phyloP scores from a whole-genome alignment of 2,113 vertebrate genomes.

The Dipodomys merriami region DNA sequence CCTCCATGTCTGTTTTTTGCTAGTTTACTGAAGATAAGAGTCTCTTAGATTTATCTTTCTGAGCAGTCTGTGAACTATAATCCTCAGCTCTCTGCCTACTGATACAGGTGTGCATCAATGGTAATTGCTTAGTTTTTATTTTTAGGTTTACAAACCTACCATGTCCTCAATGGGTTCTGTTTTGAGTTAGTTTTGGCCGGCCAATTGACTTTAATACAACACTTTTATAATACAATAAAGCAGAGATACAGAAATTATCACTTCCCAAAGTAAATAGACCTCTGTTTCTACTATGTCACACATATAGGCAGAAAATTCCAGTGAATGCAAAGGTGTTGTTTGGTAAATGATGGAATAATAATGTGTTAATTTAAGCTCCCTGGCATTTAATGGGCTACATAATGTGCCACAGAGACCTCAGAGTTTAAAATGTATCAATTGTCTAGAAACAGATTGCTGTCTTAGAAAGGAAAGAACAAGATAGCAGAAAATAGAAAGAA shows the following conservation, averaged over 20 bases:
- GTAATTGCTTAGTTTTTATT: not conserved
- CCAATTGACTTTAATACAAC: not conserved
- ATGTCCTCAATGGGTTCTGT: not conserved
- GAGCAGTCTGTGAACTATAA: too few species aligned
- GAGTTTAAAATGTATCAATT: not conserved
- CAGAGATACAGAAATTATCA: not conserved
- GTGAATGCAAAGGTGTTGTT: constrained; percentile 16
- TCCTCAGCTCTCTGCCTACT: too few species aligned
- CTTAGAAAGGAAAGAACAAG: not conserved
- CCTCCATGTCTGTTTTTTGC: too few species aligned
- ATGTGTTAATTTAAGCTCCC: constrained; percentile 29
- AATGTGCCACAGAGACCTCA: not conserved
- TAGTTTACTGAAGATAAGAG: too few species aligned
- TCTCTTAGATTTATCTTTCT: too few species aligned
- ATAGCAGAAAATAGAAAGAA: not conserved
- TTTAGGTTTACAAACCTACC: constrained; percentile 18
- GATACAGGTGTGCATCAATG: too few species aligned
- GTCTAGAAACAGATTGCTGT: not conserved
- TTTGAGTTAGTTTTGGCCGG: not conserved
- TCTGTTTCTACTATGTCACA: constrained; percentile 7
- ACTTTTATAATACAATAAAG: not conserved
- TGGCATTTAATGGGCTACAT: constrained; percentile 50
- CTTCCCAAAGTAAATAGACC: constrained; percentile 39
- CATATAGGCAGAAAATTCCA: constrained; percentile 18
- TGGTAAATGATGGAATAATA: constrained; percentile 25